Conservation (phyloP, 2,888 invertebrate species). For the Melieria crassipennis region DNA sequence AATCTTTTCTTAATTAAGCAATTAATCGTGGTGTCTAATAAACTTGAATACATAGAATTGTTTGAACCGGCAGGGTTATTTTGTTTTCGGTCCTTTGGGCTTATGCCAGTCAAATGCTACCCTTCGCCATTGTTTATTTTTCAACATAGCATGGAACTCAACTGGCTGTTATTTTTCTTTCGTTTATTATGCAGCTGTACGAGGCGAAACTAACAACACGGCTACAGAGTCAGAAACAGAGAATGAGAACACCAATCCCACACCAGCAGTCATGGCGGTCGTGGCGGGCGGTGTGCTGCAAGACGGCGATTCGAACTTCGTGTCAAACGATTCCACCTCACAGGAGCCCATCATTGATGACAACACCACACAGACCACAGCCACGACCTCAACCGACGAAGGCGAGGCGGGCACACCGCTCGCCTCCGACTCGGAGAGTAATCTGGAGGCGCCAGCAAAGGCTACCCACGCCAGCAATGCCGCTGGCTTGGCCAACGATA, state of each 20-base stretch:
- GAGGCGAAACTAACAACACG: constrained; percentile 46
- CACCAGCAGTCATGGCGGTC: constrained; percentile 44
- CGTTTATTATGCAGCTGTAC: constrained; percentile 42
- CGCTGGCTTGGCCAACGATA: neutral
- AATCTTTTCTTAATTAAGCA: neutral
- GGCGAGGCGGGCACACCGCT: constrained; percentile 52
- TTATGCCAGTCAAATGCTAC: too few species aligned
- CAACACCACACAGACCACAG: constrained; percentile 68
- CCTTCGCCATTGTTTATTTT: too few species aligned
- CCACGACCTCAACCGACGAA: constrained; percentile 66
- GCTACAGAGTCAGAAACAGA: constrained; percentile 58
- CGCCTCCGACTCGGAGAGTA: constrained; percentile 77
- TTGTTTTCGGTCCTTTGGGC: too few species aligned
- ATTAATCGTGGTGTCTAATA: too few species aligned
- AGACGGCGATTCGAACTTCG: constrained; percentile 62
- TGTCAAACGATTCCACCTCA: constrained; percentile 64
- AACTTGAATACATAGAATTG: too few species aligned
- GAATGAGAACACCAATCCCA: constrained; percentile 57
- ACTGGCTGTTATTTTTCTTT: neutral
- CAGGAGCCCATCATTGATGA: constrained; percentile 61
- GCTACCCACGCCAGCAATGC: constrained; percentile 31
- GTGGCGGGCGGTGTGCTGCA: constrained; percentile 42
- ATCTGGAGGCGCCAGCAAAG: constrained; percentile 70
- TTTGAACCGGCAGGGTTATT: too few species aligned
- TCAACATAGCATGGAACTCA: too few species aligned